phyloP scores from a whole-genome alignment of 2,888 invertebrate genomes.

The Odontothrips loti region DNA sequence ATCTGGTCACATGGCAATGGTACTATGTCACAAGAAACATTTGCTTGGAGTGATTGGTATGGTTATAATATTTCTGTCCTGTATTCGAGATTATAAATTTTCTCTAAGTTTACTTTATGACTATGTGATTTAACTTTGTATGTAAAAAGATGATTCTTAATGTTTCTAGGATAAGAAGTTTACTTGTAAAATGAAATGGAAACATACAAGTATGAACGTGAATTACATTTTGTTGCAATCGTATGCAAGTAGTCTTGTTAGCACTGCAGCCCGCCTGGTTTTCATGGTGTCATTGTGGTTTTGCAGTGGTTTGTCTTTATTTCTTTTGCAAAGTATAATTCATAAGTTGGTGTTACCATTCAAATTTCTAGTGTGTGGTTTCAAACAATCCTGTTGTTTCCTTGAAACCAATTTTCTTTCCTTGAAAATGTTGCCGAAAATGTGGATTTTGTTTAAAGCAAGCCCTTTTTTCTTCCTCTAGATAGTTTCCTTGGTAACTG shows the following conservation, averaged over 20 bases:
- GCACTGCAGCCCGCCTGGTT: neutral
- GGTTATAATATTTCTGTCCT: neutral
- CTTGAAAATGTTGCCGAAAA: too few relatives aligned
- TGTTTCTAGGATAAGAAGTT: neutral
- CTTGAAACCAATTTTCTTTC: too few relatives aligned
- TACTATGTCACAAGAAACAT: too few relatives aligned
- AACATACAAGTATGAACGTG: neutral
- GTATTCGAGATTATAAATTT: slow-evolving; percentile 14
- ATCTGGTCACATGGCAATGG: neutral
- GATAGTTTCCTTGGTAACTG: neutral
- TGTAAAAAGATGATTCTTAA: neutral
- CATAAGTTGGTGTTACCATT: too few relatives aligned
- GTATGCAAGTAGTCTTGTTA: too few relatives aligned
- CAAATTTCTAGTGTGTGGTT: too few relatives aligned
- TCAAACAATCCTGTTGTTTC: too few relatives aligned
- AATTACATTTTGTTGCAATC: too few relatives aligned
- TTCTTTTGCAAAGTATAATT: neutral
- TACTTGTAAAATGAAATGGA: neutral
- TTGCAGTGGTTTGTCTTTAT: neutral
- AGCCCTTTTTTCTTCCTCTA: too few relatives aligned
- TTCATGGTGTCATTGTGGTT: neutral
- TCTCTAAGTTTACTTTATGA: slow-evolving; percentile 2
- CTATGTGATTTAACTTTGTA: slow-evolving; percentile 25
- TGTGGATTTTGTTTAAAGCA: too few relatives aligned
- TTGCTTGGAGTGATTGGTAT: neutral